phyloP scores from a whole-genome alignment of 2,888 invertebrate genomes.

The Cistogaster globosa region DNA sequence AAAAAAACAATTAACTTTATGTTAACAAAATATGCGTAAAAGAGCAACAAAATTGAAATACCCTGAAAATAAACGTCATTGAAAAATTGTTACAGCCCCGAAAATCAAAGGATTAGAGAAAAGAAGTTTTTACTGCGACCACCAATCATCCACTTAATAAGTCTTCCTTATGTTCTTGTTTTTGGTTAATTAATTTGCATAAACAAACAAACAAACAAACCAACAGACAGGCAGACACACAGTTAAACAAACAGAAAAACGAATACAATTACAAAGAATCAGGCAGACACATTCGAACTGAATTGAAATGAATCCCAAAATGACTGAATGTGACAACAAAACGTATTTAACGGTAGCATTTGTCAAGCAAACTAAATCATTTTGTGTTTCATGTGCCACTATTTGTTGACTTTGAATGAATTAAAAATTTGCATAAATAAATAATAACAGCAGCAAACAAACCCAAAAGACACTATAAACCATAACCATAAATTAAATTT shows the following conservation, averaged over 20 bases:
- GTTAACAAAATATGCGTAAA: not conserved
- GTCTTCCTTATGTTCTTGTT: slow-evolving; percentile 21
- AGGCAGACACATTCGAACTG: slow-evolving; percentile 35
- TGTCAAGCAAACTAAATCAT: slow-evolving; percentile 77
- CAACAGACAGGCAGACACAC: slow-evolving; percentile 5
- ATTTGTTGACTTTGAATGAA: slow-evolving; percentile 53
- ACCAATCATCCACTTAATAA: slow-evolving; percentile 41
- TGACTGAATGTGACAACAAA: slow-evolving; percentile 45
- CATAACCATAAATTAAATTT: slow-evolving; percentile 64
- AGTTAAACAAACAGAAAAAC: slow-evolving; percentile 5
- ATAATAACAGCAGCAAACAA: slow-evolving; percentile 75
- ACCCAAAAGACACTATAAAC: slow-evolving; percentile 52
- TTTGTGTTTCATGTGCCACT: slow-evolving; percentile 39
- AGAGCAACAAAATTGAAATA: slow-evolving; percentile 31
- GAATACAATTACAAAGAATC: slow-evolving; percentile 75
- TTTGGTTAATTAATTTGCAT: slow-evolving; percentile 77
- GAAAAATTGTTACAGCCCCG: slow-evolving; percentile 26
- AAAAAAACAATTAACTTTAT: slow-evolving; percentile 34
- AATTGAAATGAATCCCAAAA: slow-evolving; percentile 28
- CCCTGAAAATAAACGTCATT: slow-evolving; percentile 36
- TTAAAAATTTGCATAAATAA: slow-evolving; percentile 80
- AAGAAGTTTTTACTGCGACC: slow-evolving; percentile 13
- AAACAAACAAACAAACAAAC: slow-evolving; percentile 73
- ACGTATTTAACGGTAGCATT: slow-evolving; percentile 74
- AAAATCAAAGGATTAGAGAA: slow-evolving; percentile 49